A percentile compares a stretch with the other conserved stretches of the same genome.
Evolutionary conservation across 1,140 invertebrate species (phyloP).

Genomic region (Patella vulgata): DNA sequence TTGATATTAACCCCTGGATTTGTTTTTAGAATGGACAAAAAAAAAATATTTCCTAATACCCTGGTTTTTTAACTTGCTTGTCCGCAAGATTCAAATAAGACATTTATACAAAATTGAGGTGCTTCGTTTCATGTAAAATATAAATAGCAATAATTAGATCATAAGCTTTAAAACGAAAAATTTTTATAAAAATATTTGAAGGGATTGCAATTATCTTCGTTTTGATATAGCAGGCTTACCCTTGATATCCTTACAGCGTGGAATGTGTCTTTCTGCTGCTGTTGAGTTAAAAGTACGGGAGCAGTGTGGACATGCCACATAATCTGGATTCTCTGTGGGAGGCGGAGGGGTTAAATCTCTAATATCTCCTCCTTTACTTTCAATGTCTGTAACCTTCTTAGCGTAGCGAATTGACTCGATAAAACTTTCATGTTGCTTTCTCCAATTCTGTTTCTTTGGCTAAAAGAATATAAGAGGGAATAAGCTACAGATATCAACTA

Average conservation of each 20-base stretch:
- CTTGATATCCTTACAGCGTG: conserved; percentile 85
- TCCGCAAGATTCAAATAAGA: too few relatives aligned
- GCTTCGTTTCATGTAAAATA: too few relatives aligned
- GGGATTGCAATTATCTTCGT: too few relatives aligned
- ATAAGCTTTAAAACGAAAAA: too few relatives aligned
- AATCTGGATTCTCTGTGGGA: conserved; percentile 78
- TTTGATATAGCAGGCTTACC: conserved; percentile 72
- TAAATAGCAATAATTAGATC: too few relatives aligned
- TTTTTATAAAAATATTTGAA: too few relatives aligned
- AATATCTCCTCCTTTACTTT: conserved; percentile 84
- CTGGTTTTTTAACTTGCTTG: too few relatives aligned
- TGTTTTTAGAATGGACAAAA: too few relatives aligned
- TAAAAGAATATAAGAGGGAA: conserved; percentile 17
- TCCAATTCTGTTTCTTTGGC: conserved; percentile 82
- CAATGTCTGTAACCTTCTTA: conserved; percentile 82
- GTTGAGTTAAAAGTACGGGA: conserved; percentile 84
- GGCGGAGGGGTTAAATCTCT: conserved; percentile 84
- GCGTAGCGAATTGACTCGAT: conserved; percentile 89
- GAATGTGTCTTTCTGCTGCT: conserved; percentile 92
- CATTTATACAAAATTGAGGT: too few relatives aligned
- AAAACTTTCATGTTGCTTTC: conserved; percentile 92
- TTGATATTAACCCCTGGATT: too few relatives aligned
- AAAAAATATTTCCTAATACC: too few relatives aligned
- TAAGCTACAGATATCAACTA: too few relatives aligned
- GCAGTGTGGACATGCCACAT: conserved; percentile 92